These are phyloP conservation scores for Melanostigma gelatinosum DNA, from an alignment of 2,113 vertebrate genomes.

Conservation along the genomic window DNA sequence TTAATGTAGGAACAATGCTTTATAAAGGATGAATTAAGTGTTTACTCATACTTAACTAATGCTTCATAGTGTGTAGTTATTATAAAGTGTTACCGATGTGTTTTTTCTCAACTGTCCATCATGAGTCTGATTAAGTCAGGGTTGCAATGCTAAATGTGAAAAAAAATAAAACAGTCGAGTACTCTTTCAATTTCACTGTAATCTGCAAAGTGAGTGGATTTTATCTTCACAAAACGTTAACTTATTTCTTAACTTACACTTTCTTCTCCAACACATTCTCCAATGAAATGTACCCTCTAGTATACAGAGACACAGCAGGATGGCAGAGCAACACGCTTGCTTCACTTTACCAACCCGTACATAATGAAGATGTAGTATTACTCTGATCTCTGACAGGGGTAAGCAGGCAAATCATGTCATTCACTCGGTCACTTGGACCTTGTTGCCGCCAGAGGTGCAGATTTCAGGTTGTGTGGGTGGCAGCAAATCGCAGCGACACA, in stretches of 20 bases:
- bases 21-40: too few relatives aligned
- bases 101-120: not conserved
- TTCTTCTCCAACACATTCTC: not conserved
- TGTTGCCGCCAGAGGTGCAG: slow-evolving; percentile 11
- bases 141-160: not conserved
- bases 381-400: not conserved
- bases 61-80: too few relatives aligned
- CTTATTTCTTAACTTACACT: not conserved
- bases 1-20: too few relatives aligned
- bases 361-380: not conserved
- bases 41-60: too few relatives aligned
- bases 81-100: too few relatives aligned
- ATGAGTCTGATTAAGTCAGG: not conserved
- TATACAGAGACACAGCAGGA: not conserved
- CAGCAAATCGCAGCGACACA: not conserved
- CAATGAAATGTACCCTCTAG: not conserved
- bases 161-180: too few relatives aligned
- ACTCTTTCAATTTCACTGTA: not conserved
- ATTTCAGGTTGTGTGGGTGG: slow-evolving; percentile 6
- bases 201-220: not conserved
- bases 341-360: not conserved
- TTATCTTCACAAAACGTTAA: too few relatives aligned
- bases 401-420: not conserved
- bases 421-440: not conserved
- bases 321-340: not conserved